phyloP scores from a whole-genome alignment of 2,888 invertebrate species.

The Watsonalla cultraria region DNA sequence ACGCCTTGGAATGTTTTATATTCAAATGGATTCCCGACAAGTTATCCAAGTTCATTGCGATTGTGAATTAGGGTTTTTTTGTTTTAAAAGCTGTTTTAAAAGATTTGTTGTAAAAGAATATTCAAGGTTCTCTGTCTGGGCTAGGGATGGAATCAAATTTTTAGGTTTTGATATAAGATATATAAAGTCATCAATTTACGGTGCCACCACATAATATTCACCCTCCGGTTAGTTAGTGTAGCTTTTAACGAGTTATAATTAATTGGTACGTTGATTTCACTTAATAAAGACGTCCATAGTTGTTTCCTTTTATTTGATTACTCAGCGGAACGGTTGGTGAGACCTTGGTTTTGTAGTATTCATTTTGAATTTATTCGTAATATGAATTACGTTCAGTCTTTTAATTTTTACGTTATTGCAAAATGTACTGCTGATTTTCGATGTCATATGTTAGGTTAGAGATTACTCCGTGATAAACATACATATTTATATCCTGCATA shows the following conservation, averaged over 20 bases:
- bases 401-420: neutral
- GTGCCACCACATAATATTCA: conserved; percentile 6
- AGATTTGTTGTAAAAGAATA: conserved; percentile 9
- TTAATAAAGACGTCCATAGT: conserved; percentile 23
- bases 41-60: conserved; percentile 10
- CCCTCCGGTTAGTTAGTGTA: conserved; percentile 19
- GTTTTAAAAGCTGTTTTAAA: no score
- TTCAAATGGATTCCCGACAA: neutral
- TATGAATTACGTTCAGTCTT: conserved; percentile 6
- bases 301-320: conserved; percentile 26
- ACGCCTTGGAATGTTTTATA: conserved; percentile 19
- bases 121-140: conserved; percentile 6
- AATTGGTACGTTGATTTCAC: conserved; percentile 31
- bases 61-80: neutral
- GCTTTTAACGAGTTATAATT: conserved; percentile 35
- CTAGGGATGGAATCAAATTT: neutral
- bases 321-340: conserved; percentile 7
- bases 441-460: no score
- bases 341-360: conserved; percentile 11
- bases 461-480: no score
- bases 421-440: no score
- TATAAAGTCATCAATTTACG: no score
- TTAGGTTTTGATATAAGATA: neutral
- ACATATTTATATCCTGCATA: neutral
- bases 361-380: conserved; percentile 6